Percentiles rank a stretch among this genome's conserved stretches.
Evolutionary conservation across 2,113 vertebrate genomes (phyloP).

Genomic region (Salvelinus namaycush): DNA sequence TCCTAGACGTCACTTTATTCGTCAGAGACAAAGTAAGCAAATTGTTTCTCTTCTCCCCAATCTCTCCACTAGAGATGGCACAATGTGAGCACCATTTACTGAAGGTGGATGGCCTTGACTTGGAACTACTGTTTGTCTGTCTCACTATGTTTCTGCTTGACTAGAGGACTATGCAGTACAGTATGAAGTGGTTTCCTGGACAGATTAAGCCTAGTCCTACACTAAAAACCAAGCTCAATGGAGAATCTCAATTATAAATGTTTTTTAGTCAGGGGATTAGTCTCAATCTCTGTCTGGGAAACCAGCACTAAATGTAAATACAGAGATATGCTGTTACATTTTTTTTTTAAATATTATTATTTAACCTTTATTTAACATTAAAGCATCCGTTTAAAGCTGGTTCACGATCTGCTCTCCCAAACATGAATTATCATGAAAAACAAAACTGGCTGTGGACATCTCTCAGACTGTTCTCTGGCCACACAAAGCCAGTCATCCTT

Average conservation of each 20-base stretch:
- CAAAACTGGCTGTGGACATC: neutral
- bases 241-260: too few relatives aligned
- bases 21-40: neutral
- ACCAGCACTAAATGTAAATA: neutral
- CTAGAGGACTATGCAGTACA: too few relatives aligned
- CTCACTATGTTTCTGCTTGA: slow-evolving; percentile 5
- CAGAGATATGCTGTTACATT: neutral
- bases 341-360: too few relatives aligned
- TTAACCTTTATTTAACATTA: too few relatives aligned
- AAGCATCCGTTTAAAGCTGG: neutral
- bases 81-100: neutral
- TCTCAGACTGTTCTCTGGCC: neutral
- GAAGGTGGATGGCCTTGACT: neutral
- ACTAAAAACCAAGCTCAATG: too few relatives aligned
- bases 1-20: neutral
- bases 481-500: too few relatives aligned
- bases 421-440: neutral
- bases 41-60: neutral
- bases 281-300: too few relatives aligned
- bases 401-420: neutral
- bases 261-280: too few relatives aligned
- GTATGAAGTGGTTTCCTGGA: too few relatives aligned
- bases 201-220: too few relatives aligned
- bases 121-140: slow-evolving; percentile 8
- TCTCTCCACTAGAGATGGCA: neutral